Evolutionary conservation across 2,113 vertebrate species (phyloP).

Genomic region (Pao palembangensis): DNA sequence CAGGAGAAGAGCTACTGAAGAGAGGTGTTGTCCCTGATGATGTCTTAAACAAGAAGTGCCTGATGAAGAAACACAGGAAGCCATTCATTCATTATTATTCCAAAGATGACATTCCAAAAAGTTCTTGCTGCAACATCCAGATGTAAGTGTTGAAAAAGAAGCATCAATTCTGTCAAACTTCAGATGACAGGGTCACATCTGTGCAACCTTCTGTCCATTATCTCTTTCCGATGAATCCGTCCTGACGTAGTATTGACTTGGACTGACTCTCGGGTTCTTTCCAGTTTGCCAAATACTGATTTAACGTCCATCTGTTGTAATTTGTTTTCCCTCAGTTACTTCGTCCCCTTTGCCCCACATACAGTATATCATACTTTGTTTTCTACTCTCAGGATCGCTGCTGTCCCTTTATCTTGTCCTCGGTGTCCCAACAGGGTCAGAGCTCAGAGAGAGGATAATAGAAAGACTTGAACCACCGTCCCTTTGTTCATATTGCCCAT

Average conservation of each 20-base stretch:
- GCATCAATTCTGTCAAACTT: not conserved
- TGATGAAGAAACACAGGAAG: conserved; percentile 41
- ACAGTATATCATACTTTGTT: conserved; percentile 13
- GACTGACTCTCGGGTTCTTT: conserved; percentile 26
- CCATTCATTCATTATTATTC: not conserved
- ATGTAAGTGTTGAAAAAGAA: not conserved
- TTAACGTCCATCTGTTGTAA: conserved; percentile 48
- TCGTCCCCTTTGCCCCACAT: conserved; percentile 22
- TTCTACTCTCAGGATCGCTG: conserved; percentile 30
- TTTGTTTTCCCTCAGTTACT: conserved; percentile 6
- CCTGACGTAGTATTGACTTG: conserved; percentile 52
- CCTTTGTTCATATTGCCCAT: conserved; percentile 58
- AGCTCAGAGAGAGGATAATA: conserved; percentile 57
- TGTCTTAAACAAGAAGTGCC: conserved; percentile 99
- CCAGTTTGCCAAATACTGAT: conserved; percentile 43
- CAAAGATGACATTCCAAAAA: no score
- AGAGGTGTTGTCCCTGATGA: conserved; percentile 97
- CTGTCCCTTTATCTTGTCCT: conserved; percentile 21
- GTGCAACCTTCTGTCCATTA: conserved; percentile 43
- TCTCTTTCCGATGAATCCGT: conserved; percentile 39
- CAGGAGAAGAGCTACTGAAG: conserved; percentile 96
- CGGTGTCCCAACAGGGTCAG: conserved; percentile 51
- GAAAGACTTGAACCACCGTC: conserved; percentile 63
- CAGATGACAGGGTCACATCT: conserved; percentile 47
- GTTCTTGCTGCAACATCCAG: no score